phyloP scores from a whole-genome alignment of 2,113 vertebrate species.

The Anoura caudifer region DNA sequence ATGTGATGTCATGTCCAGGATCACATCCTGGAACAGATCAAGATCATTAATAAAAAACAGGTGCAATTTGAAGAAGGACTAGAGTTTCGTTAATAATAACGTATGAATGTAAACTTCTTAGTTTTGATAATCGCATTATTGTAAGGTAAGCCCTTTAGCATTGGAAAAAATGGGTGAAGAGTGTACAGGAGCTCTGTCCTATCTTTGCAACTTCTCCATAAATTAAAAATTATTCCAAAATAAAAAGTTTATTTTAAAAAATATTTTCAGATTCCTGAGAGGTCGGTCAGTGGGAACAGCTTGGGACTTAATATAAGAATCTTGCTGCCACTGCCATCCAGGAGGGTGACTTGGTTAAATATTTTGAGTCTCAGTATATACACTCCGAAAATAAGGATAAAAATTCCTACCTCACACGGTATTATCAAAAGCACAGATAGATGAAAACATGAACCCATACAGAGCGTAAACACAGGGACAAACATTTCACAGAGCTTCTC shows the following conservation, averaged over 20 bases:
- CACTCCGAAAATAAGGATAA: background rate
- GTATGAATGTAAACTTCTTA: background rate
- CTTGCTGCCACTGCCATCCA: background rate
- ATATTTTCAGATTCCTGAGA: background rate
- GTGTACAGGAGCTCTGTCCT: background rate
- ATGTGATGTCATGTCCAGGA: background rate
- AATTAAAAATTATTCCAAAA: background rate
- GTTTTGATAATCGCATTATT: background rate
- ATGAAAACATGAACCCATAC: background rate
- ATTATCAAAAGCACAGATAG: background rate
- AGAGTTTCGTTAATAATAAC: background rate
- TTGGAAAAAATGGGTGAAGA: background rate
- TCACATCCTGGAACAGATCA: background rate
- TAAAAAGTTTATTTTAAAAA: background rate
- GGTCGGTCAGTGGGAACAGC: background rate
- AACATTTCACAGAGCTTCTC: background rate
- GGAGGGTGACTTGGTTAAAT: background rate
- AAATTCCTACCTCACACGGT: background rate
- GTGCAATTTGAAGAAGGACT: background rate
- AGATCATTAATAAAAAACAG: background rate
- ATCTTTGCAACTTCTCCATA: background rate
- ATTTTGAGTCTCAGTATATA: background rate
- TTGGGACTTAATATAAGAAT: background rate
- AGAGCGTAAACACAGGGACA: background rate
- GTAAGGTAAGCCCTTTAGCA: background rate